Evolutionary conservation across 2,888 invertebrate species (phyloP).

Genomic region (Pseudococcus viburni): DNA sequence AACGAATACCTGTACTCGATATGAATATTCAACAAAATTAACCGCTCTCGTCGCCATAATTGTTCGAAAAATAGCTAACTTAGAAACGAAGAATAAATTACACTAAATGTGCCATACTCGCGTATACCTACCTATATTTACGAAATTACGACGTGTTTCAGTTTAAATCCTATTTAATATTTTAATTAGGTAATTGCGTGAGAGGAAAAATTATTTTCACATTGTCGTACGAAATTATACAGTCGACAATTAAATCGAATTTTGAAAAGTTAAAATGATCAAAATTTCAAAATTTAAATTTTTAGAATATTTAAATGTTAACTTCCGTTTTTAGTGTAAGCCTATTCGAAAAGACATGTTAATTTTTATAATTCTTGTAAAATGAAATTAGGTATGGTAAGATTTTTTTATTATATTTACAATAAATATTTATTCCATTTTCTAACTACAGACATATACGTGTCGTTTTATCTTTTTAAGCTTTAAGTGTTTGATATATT

Average conservation of each 20-base stretch:
- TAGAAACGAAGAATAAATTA: not conserved
- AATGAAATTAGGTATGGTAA: slow-evolving; percentile 56
- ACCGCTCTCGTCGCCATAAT: not conserved
- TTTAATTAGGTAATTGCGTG: slow-evolving; percentile 38
- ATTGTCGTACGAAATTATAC: not conserved
- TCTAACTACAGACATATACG: slow-evolving; percentile 53
- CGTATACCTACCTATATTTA: not conserved
- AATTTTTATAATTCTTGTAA: slow-evolving; percentile 63
- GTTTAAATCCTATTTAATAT: slow-evolving; percentile 37
- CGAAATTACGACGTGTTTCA: not conserved
- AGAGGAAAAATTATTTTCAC: not conserved
- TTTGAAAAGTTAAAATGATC: not conserved
- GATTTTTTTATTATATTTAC: slow-evolving; percentile 60
- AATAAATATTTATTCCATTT: slow-evolving; percentile 65
- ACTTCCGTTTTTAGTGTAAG: slow-evolving; percentile 27
- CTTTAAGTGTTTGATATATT: slow-evolving; percentile 63
- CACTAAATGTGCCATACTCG: not conserved
- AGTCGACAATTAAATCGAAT: slow-evolving; percentile 23
- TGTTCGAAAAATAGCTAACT: not conserved
- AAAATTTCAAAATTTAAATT: not conserved
- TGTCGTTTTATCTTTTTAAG: slow-evolving; percentile 61
- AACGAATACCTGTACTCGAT: too few relatives aligned
- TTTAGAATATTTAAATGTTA: slow-evolving; percentile 32
- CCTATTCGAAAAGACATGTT: slow-evolving; percentile 47
- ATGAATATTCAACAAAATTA: too few relatives aligned